Base-by-base conservation (phyloP, 2,113 vertebrate genomes). In the Xenopus laevis region DNA sequence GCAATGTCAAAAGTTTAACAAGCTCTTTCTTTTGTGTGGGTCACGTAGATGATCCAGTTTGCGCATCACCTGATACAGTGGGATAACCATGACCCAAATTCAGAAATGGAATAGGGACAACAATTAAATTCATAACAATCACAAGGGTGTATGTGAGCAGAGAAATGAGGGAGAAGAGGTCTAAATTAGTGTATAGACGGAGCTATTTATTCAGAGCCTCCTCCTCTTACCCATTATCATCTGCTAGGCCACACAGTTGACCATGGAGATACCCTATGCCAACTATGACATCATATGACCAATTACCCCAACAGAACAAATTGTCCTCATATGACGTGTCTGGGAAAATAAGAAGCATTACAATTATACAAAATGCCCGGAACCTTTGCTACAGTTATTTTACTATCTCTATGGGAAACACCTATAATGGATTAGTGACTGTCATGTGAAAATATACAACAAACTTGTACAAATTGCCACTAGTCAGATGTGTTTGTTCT, bases 101-200 rank as follows among this genome's bases (percentile, higher is more conserved):
- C 63, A 9, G 79, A 77, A 69, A 20, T 15, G 23, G 60, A 68
- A 65, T 58, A 60, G 66, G 67, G 66, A 77, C 66, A 77, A 64
- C 63, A 64, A 70, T 70, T 77, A 70, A 77, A 69, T 69, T 75
- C 65, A 75, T 75, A 68, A 68, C 64, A 77, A 64, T 77, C 67
- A 77, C 74, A 70, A 33, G 52, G 55, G 53, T 65, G 68, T 59
- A 58, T 68, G 65, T 33, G 55, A 44, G 60, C 53, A 67, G 52
- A 13, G 21, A 64, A 50, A 17, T 44, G 27, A 23, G 75, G 61
- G 59, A 18, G 13, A 65, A 16, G 33, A 58, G 59, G 30, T 81
- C 88, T 87, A 87, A 92, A 91, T 83, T 83, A 88, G 90, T 88
- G 84, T 85, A 81, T 86, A 88, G 87, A 86, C 81, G 78, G 83